These are phyloP conservation scores for Patella vulgata DNA, from an alignment of 1,140 invertebrate species.

Conservation along the genomic window DNA sequence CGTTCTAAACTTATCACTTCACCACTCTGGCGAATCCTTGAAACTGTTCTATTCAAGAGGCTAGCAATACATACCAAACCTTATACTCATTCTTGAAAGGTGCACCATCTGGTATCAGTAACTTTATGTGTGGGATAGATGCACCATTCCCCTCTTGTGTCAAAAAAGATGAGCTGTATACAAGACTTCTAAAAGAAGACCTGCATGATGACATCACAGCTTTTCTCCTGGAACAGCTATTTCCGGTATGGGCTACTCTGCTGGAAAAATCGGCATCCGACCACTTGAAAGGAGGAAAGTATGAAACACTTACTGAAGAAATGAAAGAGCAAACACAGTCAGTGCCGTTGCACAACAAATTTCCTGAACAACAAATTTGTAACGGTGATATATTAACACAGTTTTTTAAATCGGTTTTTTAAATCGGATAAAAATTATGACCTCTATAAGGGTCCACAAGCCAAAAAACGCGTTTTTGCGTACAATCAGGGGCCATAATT, in stretches of 20 bases:
- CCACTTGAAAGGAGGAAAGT: background rate
- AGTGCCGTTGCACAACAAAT: conserved; percentile 2
- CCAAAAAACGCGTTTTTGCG: too few species aligned
- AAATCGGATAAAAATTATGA: too few species aligned
- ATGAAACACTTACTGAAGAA: background rate
- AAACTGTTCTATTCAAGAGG: background rate
- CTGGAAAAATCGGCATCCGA: background rate
- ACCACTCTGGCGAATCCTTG: background rate
- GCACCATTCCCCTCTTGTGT: conserved; percentile 1
- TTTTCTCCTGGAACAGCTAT: background rate
- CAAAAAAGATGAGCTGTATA: too few species aligned
- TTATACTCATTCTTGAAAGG: background rate
- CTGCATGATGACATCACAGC: background rate
- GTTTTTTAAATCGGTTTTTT: too few species aligned
- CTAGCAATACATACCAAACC: background rate
- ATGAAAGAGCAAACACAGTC: background rate
- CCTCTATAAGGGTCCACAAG: too few species aligned
- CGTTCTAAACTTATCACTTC: background rate
- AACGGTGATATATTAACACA: too few species aligned
- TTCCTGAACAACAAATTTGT: too few species aligned
- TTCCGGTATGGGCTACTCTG: background rate
- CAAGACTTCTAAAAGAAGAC: too few species aligned
- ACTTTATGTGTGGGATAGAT: background rate
- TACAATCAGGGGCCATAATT: too few species aligned
- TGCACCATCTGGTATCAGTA: background rate